Base-by-base conservation (phyloP, 2,888 invertebrate genomes). In the Polyploca ridens region DNA sequence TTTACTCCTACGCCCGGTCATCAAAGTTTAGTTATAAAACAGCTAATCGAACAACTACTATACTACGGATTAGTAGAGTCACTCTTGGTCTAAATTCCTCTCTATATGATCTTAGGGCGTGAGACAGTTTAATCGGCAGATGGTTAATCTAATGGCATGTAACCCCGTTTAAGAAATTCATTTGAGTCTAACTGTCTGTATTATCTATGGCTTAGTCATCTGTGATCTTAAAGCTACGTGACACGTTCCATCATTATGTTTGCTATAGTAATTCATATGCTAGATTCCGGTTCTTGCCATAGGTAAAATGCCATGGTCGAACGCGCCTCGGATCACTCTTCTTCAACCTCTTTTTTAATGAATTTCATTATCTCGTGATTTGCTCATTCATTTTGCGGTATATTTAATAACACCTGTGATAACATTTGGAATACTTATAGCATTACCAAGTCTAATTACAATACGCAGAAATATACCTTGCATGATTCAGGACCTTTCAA, bases 301-400 rank as follows among this genome's bases (percentile, higher is more conserved):
- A 76, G 73, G 76, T 74, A 78, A 83, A 83, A 84, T 82, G 84
- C 80, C 82, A 83, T 76, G 82, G 79, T 77, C 79, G 78, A 73
- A 76, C 72, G 78, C 70, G 66, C 69, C 63, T 63, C 62, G 60
- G 58, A 14, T 54, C 10, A 54, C 54, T 19, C 19, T 54, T 19
- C 49, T 54, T 19, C 54, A 54, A 54, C 16, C 27, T 41, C 13
- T 41, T 54, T 54, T 14, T 49, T 16, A 16, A 54, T 54, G 16
- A 4, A 41, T 41, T 41, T 41, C 41, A 13, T 41, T 38, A 38
- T 38, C 38, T 38, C 38, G 7, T 10, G 38, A 38, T 38, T 38
- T 7, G 10, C 49, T 49, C 7, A 49, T 46, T 46, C n/a, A 49
- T 49, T 54, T 10, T 54, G 19, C 10, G 16, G 54, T 54, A 19